Base-by-base conservation (phyloP, 2,888 invertebrate genomes). In the Macroteleia sp. region DNA sequence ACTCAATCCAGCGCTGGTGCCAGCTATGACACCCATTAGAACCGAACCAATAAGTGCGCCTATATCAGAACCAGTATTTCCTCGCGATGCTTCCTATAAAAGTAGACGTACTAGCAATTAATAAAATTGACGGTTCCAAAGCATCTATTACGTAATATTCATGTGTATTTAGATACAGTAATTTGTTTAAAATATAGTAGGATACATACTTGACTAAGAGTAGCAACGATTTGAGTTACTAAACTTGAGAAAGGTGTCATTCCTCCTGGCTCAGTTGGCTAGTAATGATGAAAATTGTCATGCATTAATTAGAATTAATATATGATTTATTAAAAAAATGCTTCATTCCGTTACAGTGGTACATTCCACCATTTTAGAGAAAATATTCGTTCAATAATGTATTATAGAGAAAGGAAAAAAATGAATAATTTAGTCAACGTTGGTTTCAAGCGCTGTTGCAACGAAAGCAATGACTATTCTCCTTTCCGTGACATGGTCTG, bases 1-100 rank as follows among this genome's bases (percentile, higher is more conserved):
- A 25, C 87, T 90, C 1, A 89, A 78, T 8, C 89, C 90, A 1
- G 88, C 87, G 50, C 90, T 91, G 0, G 88, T 79, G 0, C 91
- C 91, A 3, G 89, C 83, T 4, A 89, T 62, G 1, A 85, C 79
- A n/a, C 91, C 91, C 2, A 88, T 83, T 6, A 91, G 79, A 10
- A 91, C 75, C 1, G 89, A 84, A 19, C 85, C 84, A 8, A 91
- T 82, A 2, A 91, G 54, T 2, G 83, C 81, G 2, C 86, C 84
- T 0, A 90, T 4, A 57, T 91, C 91, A 0, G 87, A 83, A 4
- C 46, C 82, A 25, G 39, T 66, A 48, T 61, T 77, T 59, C 62
- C 73, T 3, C 14, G 4, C 10, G 79, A 52, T n/a, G 86, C 46
- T 73, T 86, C 86, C 91, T 91, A 42, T 2, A 73, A 81, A 42